phyloP scores from a whole-genome alignment of 2,113 vertebrate species.

The Pionites leucogaster region DNA sequence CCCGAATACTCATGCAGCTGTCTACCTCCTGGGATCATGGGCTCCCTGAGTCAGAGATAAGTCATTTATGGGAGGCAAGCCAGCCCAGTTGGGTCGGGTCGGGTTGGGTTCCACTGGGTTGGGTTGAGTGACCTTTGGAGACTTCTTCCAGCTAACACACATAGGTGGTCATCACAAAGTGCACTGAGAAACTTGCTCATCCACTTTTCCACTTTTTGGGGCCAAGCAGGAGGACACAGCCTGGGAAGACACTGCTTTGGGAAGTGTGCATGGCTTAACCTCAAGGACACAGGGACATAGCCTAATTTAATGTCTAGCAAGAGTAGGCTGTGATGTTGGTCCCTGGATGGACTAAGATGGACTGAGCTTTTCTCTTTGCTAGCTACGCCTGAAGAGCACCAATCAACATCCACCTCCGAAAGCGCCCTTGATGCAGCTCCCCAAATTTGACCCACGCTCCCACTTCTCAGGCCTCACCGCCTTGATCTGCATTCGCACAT shows the following conservation, averaged over 20 bases:
- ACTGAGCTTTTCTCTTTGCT: background rate
- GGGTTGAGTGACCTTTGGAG: background rate
- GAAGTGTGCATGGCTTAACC: background rate
- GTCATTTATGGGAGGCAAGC: background rate
- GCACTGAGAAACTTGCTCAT: background rate
- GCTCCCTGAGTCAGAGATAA: background rate
- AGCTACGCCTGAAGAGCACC: background rate
- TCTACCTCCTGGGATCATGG: background rate
- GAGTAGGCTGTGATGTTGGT: background rate
- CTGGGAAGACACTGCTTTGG: background rate
- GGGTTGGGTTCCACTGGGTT: background rate
- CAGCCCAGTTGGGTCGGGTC: background rate
- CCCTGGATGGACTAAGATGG: fast-evolving
- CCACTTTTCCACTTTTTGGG: background rate
- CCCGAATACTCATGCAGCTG: background rate
- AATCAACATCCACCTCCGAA: background rate
- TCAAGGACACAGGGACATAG: background rate
- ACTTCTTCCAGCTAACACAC: background rate
- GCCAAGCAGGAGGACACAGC: background rate
- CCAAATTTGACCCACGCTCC: background rate
- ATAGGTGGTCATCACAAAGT: background rate
- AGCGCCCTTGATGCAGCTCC: fast-evolving
- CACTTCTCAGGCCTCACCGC: background rate
- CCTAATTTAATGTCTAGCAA: background rate
- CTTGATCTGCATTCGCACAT: fast-evolving